A percentile compares a stretch with the other conserved stretches of the same genome.
Conservation (phyloP, 2,113 vertebrate species). For the Callocephalon fimbriatum region DNA sequence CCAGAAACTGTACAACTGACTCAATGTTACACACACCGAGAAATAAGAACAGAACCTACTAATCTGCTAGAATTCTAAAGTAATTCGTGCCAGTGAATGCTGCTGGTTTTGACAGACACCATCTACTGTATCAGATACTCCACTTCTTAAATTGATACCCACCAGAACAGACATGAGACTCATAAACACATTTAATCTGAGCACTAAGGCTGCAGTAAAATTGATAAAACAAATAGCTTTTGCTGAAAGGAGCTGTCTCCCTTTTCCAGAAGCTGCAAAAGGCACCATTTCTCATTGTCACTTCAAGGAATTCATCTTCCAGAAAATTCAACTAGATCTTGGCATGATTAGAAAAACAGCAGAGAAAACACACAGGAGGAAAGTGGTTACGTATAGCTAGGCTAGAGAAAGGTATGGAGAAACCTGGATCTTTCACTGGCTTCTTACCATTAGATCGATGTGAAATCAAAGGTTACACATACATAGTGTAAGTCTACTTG, state of each 20-base stretch:
- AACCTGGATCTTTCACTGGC: not conserved
- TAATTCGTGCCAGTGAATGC: not conserved
- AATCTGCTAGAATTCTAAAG: not conserved
- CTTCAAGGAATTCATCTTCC: slow-evolving; percentile 4
- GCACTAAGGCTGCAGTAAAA: not conserved
- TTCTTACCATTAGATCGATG: not conserved
- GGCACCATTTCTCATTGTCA: not conserved
- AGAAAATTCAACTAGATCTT: slow-evolving; percentile 3
- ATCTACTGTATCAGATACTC: not conserved
- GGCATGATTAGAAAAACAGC: not conserved
- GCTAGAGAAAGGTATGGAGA: not conserved
- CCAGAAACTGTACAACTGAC: not conserved
- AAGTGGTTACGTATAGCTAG: not conserved
- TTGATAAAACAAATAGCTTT: slow-evolving; percentile 26
- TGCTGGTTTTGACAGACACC: not conserved
- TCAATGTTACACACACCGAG: not conserved
- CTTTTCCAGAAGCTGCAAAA: not conserved
- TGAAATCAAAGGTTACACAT: not conserved
- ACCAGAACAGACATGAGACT: not conserved
- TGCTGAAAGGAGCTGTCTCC: not conserved
- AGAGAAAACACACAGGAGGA: not conserved
- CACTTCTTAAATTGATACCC: not conserved
- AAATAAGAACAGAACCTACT: not conserved
- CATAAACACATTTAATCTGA: not conserved
- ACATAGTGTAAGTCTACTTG: not conserved